Evolutionary conservation across 2,113 vertebrate species (phyloP).

Genomic region (Gallinago paraguaiae): DNA sequence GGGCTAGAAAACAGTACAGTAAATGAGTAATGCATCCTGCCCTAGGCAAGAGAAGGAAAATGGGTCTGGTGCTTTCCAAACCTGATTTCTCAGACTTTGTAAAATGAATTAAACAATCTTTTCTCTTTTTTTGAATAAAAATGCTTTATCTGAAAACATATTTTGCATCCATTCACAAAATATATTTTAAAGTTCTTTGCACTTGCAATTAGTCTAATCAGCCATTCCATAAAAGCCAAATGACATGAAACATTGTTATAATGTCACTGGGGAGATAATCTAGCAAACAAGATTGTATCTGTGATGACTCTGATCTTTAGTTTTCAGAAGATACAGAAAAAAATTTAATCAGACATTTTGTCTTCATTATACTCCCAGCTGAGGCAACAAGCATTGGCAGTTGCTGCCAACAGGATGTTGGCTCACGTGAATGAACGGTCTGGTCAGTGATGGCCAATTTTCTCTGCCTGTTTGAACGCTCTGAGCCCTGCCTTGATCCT

Average conservation of each 20-base stretch:
- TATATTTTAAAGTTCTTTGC: neutral
- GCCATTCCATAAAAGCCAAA: neutral
- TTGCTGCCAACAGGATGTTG: neutral
- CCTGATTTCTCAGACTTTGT: neutral
- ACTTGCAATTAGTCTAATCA: neutral
- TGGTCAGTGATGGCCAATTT: neutral
- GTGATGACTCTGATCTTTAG: neutral
- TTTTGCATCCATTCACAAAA: neutral
- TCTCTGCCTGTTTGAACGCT: neutral
- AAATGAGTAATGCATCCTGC: neutral
- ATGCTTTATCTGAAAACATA: neutral
- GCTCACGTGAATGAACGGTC: neutral
- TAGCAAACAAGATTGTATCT: neutral
- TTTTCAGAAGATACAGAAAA: neutral
- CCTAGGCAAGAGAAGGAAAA: neutral
- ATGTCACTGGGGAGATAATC: neutral
- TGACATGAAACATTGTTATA: neutral
- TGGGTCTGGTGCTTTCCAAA: neutral
- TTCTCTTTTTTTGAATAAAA: neutral
- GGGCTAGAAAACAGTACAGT: neutral
- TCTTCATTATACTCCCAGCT: neutral
- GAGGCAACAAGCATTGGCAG: neutral
- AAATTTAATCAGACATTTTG: neutral
- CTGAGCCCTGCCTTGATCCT: neutral
- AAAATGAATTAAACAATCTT: neutral